Base-by-base conservation (phyloP, 2,888 invertebrate genomes). In the Drosophila mercatorum region DNA sequence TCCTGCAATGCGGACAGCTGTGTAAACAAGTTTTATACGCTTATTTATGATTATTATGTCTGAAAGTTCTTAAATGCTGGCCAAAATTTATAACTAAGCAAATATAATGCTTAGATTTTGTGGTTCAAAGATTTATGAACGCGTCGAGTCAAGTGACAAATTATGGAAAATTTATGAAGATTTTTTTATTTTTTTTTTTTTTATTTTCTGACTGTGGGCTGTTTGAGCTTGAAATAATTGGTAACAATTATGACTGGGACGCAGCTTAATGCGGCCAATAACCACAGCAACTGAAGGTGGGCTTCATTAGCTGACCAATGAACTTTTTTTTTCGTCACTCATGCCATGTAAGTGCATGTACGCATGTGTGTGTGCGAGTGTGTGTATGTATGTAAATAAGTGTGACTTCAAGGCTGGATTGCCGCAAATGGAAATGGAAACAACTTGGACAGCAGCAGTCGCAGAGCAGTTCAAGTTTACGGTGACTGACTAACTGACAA, bases 241-340 rank as follows among this genome's bases (percentile, higher is more conserved):
- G 78, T 73, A 70, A 72, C 73, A 73, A 71, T 74, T 85, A 85
- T 72, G 80, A 60, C 57, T 57, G 62, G 58, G 46, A n/a, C 14
- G 46, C 49, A 53, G 46, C 43, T 47, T 66, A 40, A 63, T 62
- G 53, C 71, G 66, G 58, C 58, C 72, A 78, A 80, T 78, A 80
- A 76, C 46, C 66, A 66, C 36, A 62, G 7, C 47, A 31, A 46
- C 61, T 72, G 87, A 83, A 88, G 83, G 87, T 86, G 89, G 89
- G 72, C 75, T 78, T 68, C 70, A 70, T 82, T 73, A 64, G 74
- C 71, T 88, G 82, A 88, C 73, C 86, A 80, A 80, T 83, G 83
- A 83, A 83, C 83, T 82, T 74, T 76, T 76, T 76, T 69, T 66
- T 65, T 65, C 17, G 17, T 17, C 67, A 53, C 22, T 22, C 67